A percentile compares a stretch with the other conserved stretches of the same genome.
These are phyloP conservation scores for Pelmatolapia mariae DNA, from an alignment of 2,113 vertebrate species.

Conservation along the genomic window DNA sequence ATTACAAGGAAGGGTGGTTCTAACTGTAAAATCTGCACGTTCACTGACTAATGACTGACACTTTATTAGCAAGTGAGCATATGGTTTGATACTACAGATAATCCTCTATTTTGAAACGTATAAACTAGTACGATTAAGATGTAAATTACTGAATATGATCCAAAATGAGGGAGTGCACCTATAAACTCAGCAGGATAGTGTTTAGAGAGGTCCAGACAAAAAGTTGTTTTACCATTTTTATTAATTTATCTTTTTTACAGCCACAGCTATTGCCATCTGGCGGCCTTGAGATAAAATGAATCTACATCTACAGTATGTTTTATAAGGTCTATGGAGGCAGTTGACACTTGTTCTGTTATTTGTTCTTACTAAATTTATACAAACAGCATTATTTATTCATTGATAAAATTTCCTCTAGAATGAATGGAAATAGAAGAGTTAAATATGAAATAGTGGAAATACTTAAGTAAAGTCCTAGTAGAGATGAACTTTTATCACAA, in stretches of 20 bases:
- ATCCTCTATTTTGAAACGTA: not conserved
- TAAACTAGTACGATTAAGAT: not conserved
- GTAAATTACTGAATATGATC: not conserved
- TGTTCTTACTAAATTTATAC: not conserved
- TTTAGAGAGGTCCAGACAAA: not conserved
- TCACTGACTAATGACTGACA: not conserved
- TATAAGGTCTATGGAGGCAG: not conserved
- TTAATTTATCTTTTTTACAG: not conserved
- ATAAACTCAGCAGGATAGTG: not conserved
- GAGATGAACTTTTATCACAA: not conserved
- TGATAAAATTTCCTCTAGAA: not conserved
- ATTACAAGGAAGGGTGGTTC: not conserved
- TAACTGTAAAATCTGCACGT: not conserved
- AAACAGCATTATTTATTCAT: not conserved
- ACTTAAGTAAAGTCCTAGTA: not conserved
- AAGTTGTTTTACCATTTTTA: not conserved
- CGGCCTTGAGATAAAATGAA: not conserved
- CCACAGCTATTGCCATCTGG: not conserved
- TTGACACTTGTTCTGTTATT: not conserved
- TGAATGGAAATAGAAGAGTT: not conserved
- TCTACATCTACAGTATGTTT: not conserved
- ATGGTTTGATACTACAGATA: not conserved
- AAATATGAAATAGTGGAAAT: not conserved
- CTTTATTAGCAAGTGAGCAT: not conserved
- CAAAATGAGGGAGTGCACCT: not conserved